phyloP scores from a whole-genome alignment of 2,113 vertebrate species.

The Neodontobutis hainanensis region DNA sequence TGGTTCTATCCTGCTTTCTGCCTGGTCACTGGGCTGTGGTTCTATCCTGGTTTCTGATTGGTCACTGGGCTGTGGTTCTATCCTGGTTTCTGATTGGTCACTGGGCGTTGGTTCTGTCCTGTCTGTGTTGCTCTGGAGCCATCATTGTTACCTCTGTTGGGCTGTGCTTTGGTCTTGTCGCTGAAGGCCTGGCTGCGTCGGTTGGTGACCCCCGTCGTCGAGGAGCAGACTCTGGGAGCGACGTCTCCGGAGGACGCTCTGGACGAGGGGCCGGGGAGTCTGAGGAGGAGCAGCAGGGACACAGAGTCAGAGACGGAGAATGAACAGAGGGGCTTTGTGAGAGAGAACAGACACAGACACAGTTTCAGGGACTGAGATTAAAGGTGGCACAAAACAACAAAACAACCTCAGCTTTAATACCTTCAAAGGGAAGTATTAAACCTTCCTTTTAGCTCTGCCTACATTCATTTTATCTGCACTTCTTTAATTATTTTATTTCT shows the following conservation, averaged over 20 bases:
- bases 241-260: constrained; percentile 90
- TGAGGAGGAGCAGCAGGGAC: constrained; percentile 54
- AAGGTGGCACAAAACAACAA: no score
- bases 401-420: no score
- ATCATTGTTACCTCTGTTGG: constrained; percentile 84
- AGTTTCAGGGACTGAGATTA: no score
- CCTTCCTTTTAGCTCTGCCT: no score
- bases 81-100: no score
- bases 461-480: not conserved
- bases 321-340: not conserved
- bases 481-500: not conserved
- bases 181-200: constrained; percentile 95
- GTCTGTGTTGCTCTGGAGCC: no score
- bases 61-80: no score
- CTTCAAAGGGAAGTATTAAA: no score
- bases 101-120: no score
- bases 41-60: no score
- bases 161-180: constrained; percentile 90
- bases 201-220: constrained; percentile 76
- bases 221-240: constrained; percentile 78
- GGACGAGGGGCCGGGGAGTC: constrained; percentile 91
- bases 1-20: no score
- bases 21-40: no score
- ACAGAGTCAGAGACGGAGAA: not conserved
- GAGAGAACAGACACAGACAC: not conserved